A percentile compares a stretch with the other conserved stretches of the same genome.
Conservation (phyloP, 2,113 vertebrate species). For the Penelope pileata region DNA sequence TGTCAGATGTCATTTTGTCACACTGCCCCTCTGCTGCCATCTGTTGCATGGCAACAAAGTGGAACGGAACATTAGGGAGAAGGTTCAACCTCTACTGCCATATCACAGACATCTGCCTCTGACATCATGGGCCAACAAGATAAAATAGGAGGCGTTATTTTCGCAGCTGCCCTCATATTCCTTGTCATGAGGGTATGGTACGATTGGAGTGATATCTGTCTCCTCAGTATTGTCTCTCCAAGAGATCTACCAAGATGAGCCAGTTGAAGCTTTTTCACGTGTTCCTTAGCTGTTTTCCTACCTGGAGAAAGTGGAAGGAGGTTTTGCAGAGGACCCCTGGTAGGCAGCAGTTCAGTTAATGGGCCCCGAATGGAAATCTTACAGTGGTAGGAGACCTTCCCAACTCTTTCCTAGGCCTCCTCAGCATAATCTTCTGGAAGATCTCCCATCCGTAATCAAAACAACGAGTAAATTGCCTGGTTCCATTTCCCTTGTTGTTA, state of each 20-base stretch:
- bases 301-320: neutral
- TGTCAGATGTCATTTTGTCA: too few relatives aligned
- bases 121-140: too few relatives aligned
- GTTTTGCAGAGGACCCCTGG: neutral
- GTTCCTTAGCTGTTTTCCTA: neutral
- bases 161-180: neutral
- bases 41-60: too few relatives aligned
- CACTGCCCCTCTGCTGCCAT: too few relatives aligned
- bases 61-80: too few relatives aligned
- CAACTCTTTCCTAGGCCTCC: neutral
- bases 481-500: slow-evolving; percentile 20
- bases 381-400: neutral
- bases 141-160: too few relatives aligned
- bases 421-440: neutral
- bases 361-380: neutral
- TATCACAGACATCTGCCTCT: too few relatives aligned
- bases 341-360: neutral
- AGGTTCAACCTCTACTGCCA: too few relatives aligned
- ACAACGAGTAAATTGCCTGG: neutral
- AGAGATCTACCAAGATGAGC: neutral
- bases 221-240: neutral
- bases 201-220: neutral
- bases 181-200: neutral
- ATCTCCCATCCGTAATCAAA: neutral
- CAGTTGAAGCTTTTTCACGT: neutral